phyloP scores from a whole-genome alignment of 2,888 invertebrate genomes.

The Drosophila lacicola region DNA sequence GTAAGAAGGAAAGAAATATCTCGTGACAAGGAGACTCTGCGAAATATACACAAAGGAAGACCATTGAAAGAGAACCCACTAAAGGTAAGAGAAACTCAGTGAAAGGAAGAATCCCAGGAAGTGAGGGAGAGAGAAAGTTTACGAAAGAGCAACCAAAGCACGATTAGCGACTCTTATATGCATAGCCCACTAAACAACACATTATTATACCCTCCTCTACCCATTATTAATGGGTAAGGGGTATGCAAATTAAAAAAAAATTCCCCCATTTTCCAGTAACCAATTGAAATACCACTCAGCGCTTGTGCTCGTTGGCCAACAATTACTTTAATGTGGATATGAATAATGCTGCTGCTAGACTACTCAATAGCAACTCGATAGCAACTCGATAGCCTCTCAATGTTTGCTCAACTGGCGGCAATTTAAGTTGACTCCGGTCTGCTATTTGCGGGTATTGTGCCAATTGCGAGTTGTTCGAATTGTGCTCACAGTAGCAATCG shows the following conservation, averaged over 20 bases:
- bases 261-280: not conserved
- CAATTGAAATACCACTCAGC: conserved; percentile 23
- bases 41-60: too few species aligned
- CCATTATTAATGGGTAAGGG: too few species aligned
- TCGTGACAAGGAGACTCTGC: too few species aligned
- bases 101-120: not conserved
- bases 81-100: too few species aligned
- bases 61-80: too few species aligned
- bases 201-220: too few species aligned
- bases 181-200: too few species aligned
- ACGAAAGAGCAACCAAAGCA: not conserved
- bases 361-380: conserved; percentile 50
- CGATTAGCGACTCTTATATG: too few species aligned
- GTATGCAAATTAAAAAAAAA: not conserved
- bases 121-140: not conserved
- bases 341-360: conserved; percentile 24
- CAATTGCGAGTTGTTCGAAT: conserved; percentile 64
- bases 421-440: conserved; percentile 58
- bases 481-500: conserved; percentile 63
- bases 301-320: conserved; percentile 54
- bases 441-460: conserved; percentile 71
- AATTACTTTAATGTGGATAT: conserved; percentile 66
- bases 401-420: conserved; percentile 74
- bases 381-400: conserved; percentile 74
- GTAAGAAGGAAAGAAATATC: too few species aligned